These are phyloP conservation scores for Odontothrips loti DNA, from an alignment of 2,888 invertebrate species.

Conservation along the genomic window DNA sequence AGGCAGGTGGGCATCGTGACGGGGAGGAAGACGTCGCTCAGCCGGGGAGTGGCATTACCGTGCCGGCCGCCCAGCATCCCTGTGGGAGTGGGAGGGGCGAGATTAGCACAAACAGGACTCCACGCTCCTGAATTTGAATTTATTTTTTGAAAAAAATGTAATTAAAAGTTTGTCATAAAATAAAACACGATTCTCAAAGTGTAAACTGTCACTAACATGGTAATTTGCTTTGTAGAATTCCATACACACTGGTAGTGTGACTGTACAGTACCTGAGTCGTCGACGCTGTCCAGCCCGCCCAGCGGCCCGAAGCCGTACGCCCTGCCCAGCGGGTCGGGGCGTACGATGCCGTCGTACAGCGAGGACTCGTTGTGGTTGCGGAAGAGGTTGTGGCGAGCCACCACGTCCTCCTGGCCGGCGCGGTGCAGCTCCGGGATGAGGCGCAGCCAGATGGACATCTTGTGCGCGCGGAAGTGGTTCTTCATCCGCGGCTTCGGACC, in stretches of 20 bases:
- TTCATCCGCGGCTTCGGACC: slow-evolving; percentile 87
- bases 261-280: slow-evolving; percentile 32
- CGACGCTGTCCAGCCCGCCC: slow-evolving; percentile 39
- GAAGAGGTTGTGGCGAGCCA: slow-evolving; percentile 82
- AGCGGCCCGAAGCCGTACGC: slow-evolving; percentile 46
- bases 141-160: too few relatives aligned
- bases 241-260: too few relatives aligned
- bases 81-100: neutral
- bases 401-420: slow-evolving; percentile 79
- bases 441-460: slow-evolving; percentile 90
- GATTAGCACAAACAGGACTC: too few relatives aligned
- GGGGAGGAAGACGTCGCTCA: slow-evolving; percentile 51
- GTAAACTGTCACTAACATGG: too few relatives aligned
- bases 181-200: too few relatives aligned
- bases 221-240: too few relatives aligned
- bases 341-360: slow-evolving; percentile 82
- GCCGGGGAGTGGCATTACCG: slow-evolving; percentile 46
- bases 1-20: slow-evolving; percentile 65
- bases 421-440: slow-evolving; percentile 86
- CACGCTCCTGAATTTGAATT: too few relatives aligned
- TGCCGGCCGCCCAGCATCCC: slow-evolving; percentile 48
- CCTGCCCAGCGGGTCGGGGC: slow-evolving; percentile 73
- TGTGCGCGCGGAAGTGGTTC: slow-evolving; percentile 91
- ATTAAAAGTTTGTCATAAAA: too few relatives aligned
- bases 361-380: slow-evolving; percentile 83